These are phyloP conservation scores for Bombus balteatus DNA, from an alignment of 1,140 invertebrate genomes.

Conservation along the genomic window DNA sequence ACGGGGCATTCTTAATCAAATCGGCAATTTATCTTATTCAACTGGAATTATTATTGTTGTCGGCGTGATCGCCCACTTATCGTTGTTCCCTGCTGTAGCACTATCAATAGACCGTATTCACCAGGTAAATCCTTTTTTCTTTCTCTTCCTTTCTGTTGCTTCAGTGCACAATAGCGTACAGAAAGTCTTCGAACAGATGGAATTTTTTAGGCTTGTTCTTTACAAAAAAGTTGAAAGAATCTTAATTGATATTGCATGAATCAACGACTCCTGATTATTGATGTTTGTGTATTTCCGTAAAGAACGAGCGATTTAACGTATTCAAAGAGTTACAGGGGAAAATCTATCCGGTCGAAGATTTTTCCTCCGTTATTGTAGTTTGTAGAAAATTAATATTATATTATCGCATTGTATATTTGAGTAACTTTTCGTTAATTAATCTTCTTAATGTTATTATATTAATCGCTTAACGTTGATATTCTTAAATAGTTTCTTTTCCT, in stretches of 20 bases:
- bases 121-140: conserved; percentile 19
- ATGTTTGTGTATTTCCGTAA: neutral
- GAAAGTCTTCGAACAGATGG: neutral
- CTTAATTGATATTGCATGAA: neutral
- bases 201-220: neutral
- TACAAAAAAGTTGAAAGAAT: neutral
- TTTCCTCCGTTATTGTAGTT: neutral
- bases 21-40: conserved; percentile 26
- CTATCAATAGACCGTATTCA: conserved; percentile 1
- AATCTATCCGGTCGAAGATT: neutral
- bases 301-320: neutral
- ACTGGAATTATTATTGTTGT: conserved; percentile 34
- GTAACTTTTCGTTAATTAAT: neutral
- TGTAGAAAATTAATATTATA: neutral
- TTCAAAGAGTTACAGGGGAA: neutral
- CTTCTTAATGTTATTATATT: neutral
- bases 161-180: too few species aligned
- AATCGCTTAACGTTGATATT: neutral
- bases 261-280: neutral
- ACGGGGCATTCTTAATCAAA: neutral
- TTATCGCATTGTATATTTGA: too few species aligned
- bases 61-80: conserved; percentile 9
- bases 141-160: neutral
- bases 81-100: neutral
- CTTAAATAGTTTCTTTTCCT: neutral